Percentiles rank a stretch among this genome's conserved stretches.
These are phyloP conservation scores for Zaprionus capensis DNA, from an alignment of 1,140 invertebrate genomes.

Conservation along the genomic window DNA sequence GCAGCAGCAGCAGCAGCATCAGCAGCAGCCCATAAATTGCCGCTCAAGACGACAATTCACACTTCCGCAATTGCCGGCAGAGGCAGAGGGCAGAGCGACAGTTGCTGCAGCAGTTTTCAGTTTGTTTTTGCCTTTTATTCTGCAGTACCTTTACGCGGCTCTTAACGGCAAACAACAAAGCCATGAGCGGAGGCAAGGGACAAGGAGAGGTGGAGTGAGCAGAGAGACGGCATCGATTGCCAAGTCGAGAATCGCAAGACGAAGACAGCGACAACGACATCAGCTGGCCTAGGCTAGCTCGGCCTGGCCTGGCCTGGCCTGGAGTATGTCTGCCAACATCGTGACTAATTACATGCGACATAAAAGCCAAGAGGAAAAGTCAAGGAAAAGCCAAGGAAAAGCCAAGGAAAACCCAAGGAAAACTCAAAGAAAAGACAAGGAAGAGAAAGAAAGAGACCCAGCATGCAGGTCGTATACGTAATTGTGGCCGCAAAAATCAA, in stretches of 20 bases:
- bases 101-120: constrained; percentile 4
- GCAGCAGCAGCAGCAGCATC: neutral
- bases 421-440: constrained; percentile 4
- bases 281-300: neutral
- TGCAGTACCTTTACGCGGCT: constrained; percentile 24
- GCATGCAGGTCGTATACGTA: constrained; percentile 73
- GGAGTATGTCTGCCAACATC: constrained; percentile 80
- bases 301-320: constrained; percentile 51
- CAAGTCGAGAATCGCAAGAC: constrained; percentile 63
- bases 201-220: neutral
- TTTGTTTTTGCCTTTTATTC: constrained; percentile 35
- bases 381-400: constrained; percentile 38
- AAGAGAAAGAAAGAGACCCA: constrained; percentile 3
- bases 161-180: constrained; percentile 76
- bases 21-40: constrained; percentile 43
- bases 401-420: constrained; percentile 25
- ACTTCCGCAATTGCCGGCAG: constrained; percentile 66
- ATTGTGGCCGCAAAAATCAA: constrained; percentile 52
- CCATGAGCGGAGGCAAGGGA: neutral
- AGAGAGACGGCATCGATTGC: constrained; percentile 52
- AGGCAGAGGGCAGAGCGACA: neutral
- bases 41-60: constrained; percentile 60
- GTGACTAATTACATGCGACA: constrained; percentile 83
- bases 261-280: constrained; percentile 23
- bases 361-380: constrained; percentile 61